Base-by-base conservation (phyloP, 2,113 vertebrate genomes). In the Spea multiplicata region DNA sequence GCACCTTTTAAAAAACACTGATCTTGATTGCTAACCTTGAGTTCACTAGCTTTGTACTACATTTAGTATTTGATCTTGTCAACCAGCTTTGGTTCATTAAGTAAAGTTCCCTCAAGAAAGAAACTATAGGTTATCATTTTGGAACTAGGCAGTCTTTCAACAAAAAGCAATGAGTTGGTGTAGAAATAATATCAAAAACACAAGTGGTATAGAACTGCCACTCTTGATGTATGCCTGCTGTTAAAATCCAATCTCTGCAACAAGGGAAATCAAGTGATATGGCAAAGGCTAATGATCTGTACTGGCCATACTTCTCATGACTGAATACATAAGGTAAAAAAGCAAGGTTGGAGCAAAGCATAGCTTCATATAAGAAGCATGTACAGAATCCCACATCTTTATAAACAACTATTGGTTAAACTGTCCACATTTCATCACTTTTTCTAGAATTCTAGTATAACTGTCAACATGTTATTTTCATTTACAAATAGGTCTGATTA, bases 141-240 rank as follows among this genome's bases (percentile, higher is more conserved):
- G 5, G 8, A 17, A 17, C 61, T 17, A 17, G 61, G 5, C 17
- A 30, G n/a, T 30, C 16, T 64, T 47, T 70, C 14, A 13, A n/a
- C n/a, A 17, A 17, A 50, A 70, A 70, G 7, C 48, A 50, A 8
- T 50, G 67, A 16, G n/a, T 70, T 50, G 49, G n/a, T 14, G 14
- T 49, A 50, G 13, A 52, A 49, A 70, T 48, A 49, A 13, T 50
- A 70, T 70, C 67, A 70, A 50, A 70, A 12, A 50, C n/a, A 70
- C 10, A 50, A 70, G 67, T 70, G n/a, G 67, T 70, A 9, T 70
- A 7, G 14, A 70, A 48, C 67, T 70, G 67, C 67, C 67, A 70
- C n/a, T 70, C 67, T 17, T 70, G 67, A 70, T 70, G n/a, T 70
- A 70, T 70, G 67, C 67, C 48, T 70, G 67, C n/a, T 70, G 67